Evolutionary conservation across 64 coral and sea anemone genomes (phyloP), one percentile per base, ranked within the genome.

Genomic region (Montipora foliosa): DNA sequence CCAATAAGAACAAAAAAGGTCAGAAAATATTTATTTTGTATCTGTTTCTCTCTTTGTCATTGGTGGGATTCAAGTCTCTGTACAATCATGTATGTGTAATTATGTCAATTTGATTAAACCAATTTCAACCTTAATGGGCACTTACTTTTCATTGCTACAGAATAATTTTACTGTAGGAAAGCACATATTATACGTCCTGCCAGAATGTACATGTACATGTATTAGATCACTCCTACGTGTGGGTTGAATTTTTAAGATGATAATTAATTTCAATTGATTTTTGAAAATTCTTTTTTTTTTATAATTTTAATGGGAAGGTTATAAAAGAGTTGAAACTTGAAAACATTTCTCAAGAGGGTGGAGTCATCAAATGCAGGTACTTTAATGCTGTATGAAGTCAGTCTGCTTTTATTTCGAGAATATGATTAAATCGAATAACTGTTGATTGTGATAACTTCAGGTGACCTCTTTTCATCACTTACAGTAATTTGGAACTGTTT

Each of bases 1-100:
- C 82, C 82, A 48, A n/a, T 14, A 5, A 86, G 19, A 86, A 86
- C 82, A 17, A 71, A 5, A 8, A 1, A 71, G 64, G 82, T 86
- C 8, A 86, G 81, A 84, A 20, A 37, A 37, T 37, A 66, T 66
- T 66, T 66, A 66, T 17, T 66, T 66, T 66, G 10, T 17, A 37
- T 37, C 37, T 37, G 37, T 37, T 37, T 37, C 37, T 37, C 37
- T 37, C 37, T 37, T 37, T 37, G 37, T 37, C 37, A 37, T 37
- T 37, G 37, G 37, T 37, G 37, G 37, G 37, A 37, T 37, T 37
- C 37, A 37, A 37, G 37, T 37, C 37, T 37, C 37, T 37, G 37
- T 37, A 37, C 37, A 37, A 37, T 37, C 37, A 37, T 37, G 37
- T 37, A 37, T 37, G 37, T 37, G 37, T 37, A 37, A 37, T 37